Evolutionary conservation across 2,888 invertebrate species (phyloP), one percentile per base, ranked within the genome.

Genomic region (Neoascia interrupta): DNA sequence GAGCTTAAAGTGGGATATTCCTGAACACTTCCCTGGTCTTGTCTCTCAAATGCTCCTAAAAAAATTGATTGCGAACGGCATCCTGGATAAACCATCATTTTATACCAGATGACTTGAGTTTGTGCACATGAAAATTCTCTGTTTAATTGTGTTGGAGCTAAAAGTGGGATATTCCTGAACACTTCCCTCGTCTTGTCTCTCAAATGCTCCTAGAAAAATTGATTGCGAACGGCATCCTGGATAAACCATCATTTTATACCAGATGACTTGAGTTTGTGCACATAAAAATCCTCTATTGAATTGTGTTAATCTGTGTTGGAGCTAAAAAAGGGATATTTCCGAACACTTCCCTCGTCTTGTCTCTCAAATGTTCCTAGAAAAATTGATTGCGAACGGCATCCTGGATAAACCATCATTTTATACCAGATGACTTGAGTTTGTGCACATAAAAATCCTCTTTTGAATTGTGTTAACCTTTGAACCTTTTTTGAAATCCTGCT

Each of bases 301-400:
- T 19, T 26, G 11, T 13, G 23, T n/a, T 11, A n/a, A n/a, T 4
- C 8, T 26, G 26, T 26, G 8, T 8, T 26, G 26, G 26, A 26
- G 26, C 8, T 26, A 26, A 26, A 26, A 26, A 8, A 5, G 26
- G 26, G 26, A 26, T 26, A 8, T 26, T 28, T 11, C 26, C 39
- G 34, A 34, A 34, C n/a, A 19, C 3, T 5, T n/a, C n/a, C 10
- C 15, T 39, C 23, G 43, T 68, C 66, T 41, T 81, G 70, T 84
- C 83, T 84, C 83, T 84, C 82, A 83, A 81, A 81, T 39, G 18
- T 83, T 84, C 83, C 83, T 1, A 83, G n/a, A 70, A 39, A n/a
- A 56, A 69, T 41, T 21, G 36, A 16, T 23, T 19, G 36, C 43
- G 26, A 80, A 68, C 66, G 66, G 68, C 73, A 80, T 63, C 47